Evolutionary conservation across 2,113 vertebrate genomes (phyloP).

Genomic region (Nothobranchius furzeri): DNA sequence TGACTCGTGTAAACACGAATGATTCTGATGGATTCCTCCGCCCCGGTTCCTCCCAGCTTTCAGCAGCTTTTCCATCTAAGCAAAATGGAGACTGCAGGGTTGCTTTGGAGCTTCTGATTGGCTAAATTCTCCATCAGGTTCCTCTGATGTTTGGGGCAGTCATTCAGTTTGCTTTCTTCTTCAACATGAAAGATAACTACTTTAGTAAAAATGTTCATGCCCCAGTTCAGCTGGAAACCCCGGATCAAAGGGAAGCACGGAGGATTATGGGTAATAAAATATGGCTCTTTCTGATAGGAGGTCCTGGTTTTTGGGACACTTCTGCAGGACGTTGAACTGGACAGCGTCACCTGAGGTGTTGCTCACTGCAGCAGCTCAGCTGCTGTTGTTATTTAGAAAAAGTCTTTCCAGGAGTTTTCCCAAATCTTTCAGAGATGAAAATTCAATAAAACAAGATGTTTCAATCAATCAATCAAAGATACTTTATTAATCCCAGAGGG

Average conservation of each 20-base stretch:
- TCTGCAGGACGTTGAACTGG: too few species aligned
- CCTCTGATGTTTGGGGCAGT: neutral
- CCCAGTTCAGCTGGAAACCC: neutral
- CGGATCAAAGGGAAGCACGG: neutral
- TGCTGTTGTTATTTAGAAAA: too few species aligned
- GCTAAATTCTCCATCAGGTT: neutral
- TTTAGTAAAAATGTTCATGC: rapidly evolving
- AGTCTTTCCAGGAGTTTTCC: too few species aligned
- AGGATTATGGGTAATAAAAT: neutral
- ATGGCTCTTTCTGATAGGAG: neutral
- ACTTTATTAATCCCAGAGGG: too few species aligned
- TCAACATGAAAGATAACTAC: neutral
- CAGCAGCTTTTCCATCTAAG: conserved; percentile 64
- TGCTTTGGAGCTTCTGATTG: conserved; percentile 14
- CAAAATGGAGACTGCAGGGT: conserved; percentile 50
- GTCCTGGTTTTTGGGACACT: too few species aligned
- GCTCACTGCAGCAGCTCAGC: too few species aligned
- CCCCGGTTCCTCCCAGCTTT: conserved; percentile 67
- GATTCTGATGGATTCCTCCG: conserved; percentile 68
- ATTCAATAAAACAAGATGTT: too few species aligned
- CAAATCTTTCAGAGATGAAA: too few species aligned
- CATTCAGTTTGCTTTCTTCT: neutral
- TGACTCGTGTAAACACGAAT: conserved; percentile 71
- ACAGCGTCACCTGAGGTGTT: too few species aligned
- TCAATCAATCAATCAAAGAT: too few species aligned